phyloP scores from a whole-genome alignment of 2,888 invertebrate genomes.

The Cantharis rustica region DNA sequence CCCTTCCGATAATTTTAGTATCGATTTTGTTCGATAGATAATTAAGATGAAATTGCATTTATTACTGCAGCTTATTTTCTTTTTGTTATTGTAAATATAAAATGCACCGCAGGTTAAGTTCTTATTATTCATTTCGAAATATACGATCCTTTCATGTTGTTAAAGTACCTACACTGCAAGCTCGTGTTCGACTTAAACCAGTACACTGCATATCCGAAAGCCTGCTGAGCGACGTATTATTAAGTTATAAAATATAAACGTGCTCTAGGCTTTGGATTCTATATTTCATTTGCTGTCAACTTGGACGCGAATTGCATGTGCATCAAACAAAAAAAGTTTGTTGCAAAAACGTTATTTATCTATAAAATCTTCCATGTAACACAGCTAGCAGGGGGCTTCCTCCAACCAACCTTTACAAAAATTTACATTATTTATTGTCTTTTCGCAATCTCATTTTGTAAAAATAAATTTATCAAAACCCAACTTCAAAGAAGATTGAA shows the following conservation, averaged over 20 bases:
- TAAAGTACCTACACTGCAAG: constrained; percentile 25
- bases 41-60: constrained; percentile 12
- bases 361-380: constrained; percentile 1
- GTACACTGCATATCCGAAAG: constrained; percentile 34
- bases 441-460: background rate
- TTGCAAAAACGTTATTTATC: constrained; percentile 4
- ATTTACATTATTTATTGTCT: background rate
- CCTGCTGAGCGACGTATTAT: constrained; percentile 41
- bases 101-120: constrained; percentile 13
- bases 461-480: background rate
- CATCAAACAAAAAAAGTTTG: constrained; percentile 17
- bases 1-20: constrained; percentile 15
- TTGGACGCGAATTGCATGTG: constrained; percentile 34
- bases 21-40: constrained; percentile 14
- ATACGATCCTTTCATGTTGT: constrained; percentile 27
- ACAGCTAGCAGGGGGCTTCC: background rate
- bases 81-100: constrained; percentile 2
- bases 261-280: constrained; percentile 37
- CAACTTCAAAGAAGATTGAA: background rate
- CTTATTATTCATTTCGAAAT: constrained; percentile 27
- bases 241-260: constrained; percentile 42
- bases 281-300: constrained; percentile 42
- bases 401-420: background rate
- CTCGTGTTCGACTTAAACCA: constrained; percentile 27
- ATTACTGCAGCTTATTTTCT: constrained; percentile 1